Conservation (phyloP, 2,113 vertebrate genomes). For the Centropristis striata region DNA sequence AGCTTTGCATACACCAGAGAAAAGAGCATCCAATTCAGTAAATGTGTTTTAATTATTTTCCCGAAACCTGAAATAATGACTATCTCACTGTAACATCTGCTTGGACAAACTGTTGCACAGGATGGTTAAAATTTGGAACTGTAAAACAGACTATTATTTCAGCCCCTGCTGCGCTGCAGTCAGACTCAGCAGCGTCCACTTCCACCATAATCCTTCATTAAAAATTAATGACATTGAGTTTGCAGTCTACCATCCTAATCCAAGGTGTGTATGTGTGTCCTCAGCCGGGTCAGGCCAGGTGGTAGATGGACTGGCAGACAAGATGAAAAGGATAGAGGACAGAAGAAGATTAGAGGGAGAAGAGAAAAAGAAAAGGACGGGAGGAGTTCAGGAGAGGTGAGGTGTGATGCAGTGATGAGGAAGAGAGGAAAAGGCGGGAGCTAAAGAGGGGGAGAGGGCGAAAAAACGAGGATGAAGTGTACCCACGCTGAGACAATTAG, state of each 20-base stretch:
- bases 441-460: constrained; percentile 9
- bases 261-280: constrained; percentile 2
- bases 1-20: not conserved
- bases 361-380: not conserved
- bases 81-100: constrained; percentile 22
- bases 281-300: not conserved
- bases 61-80: not conserved
- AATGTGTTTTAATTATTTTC: not conserved
- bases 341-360: not conserved
- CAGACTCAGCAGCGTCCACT: constrained; percentile 26
- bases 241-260: constrained; percentile 4
- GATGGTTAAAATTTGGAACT: constrained; percentile 3
- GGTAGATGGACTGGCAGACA: not conserved
- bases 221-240: constrained; percentile 29
- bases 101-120: constrained; percentile 12
- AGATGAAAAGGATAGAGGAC: not conserved
- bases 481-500: constrained; percentile 56
- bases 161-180: constrained; percentile 26
- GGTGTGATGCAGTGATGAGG: constrained; percentile 6
- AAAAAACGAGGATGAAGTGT: constrained; percentile 31
- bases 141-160: not conserved
- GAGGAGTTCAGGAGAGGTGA: constrained; percentile 25
- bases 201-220: constrained; percentile 43
- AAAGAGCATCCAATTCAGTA: not conserved
- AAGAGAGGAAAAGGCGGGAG: not conserved